Percentiles rank a stretch among this genome's conserved stretches.
These are phyloP conservation scores for Siniperca chuatsi DNA, from an alignment of 2,113 vertebrate species.

Conservation along the genomic window DNA sequence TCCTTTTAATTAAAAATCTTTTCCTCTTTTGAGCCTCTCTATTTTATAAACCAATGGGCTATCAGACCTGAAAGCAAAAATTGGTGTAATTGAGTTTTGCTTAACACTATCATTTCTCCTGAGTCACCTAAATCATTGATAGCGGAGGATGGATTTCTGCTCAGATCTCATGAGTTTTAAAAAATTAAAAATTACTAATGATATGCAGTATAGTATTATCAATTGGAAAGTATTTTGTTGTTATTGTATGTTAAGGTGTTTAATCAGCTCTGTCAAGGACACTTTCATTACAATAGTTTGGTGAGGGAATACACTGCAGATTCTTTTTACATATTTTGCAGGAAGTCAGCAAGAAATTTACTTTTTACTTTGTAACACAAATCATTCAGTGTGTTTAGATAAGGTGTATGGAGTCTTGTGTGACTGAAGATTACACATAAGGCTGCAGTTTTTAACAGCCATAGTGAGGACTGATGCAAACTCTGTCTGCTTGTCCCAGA, in stretches of 20 bases:
- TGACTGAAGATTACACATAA: constrained; percentile 1
- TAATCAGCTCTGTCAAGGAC: neutral
- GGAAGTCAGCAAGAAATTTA: constrained; percentile 20
- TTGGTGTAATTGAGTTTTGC: constrained; percentile 15
- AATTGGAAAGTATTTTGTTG: neutral
- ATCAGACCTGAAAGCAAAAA: constrained; percentile 27
- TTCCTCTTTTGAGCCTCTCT: constrained; percentile 10
- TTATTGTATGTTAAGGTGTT: neutral
- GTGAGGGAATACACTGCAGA: neutral
- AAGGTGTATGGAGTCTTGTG: neutral
- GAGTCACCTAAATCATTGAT: constrained; percentile 1
- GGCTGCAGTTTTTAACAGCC: constrained; percentile 19
- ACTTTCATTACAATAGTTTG: neutral
- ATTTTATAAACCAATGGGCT: constrained; percentile 23
- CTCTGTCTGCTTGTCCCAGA: neutral
- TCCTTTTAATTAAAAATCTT: constrained; percentile 51
- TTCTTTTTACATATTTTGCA: constrained; percentile 2
- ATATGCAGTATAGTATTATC: neutral
- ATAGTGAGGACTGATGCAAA: neutral
- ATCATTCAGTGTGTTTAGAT: neutral
- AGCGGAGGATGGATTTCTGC: neutral
- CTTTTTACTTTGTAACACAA: constrained; percentile 1
- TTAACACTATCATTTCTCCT: constrained; percentile 16
- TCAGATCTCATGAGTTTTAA: neutral
- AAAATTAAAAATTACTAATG: neutral